Evolutionary conservation across 2,888 invertebrate genomes (phyloP), one percentile per base, ranked within the genome.

Genomic region (Drosophila tripunctata): DNA sequence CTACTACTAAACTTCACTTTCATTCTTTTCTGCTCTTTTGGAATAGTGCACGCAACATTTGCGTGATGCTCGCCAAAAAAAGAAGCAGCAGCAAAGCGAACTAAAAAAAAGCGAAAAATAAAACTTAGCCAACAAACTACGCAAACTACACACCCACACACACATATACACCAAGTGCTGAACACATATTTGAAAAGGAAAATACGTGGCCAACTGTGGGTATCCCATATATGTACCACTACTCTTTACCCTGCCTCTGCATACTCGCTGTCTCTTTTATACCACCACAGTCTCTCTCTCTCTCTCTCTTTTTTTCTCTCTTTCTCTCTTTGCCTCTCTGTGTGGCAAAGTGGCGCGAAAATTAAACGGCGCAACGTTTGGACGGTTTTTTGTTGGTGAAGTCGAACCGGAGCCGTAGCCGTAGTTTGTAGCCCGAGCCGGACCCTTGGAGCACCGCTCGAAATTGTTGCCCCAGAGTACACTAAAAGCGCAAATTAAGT

Each of bases 131-230:
- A 62, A 48, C 55, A 43, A 48, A 64, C 47, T 44, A 41, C 60
- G 36, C 15, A 33, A 40, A 50, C 57, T 57, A 38, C 51, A 44
- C 44, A 54, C 40, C 63, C 45, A 50, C 24, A 36, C n/a, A 68
- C 68, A 45, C 31, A 41, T 12, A 36, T 15, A 41, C 17, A 36
- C 30, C 52, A 68, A 81, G 85, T 82, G 85, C 82, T 82, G 85
- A 68, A 79, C 85, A 81, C 82, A 85, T 81, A 84, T 81, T 81
- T 81, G 85, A 77, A 81, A 85, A 81, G 82, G 77, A 77, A 85
- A 85, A 85, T 85, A 81, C 81, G 82, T 84, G 85, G 76, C 61
- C 75, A 57, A 67, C 81, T 69, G 56, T 65, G 83, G 69, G 66
- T 68, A 75, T 64, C 68, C 35, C 65, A 31, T 35, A 43, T 27